A percentile compares a stretch with the other conserved stretches of the same genome.
These are phyloP conservation scores for Colaptes auratus DNA, from an alignment of 2,113 vertebrate genomes.

Conservation along the genomic window DNA sequence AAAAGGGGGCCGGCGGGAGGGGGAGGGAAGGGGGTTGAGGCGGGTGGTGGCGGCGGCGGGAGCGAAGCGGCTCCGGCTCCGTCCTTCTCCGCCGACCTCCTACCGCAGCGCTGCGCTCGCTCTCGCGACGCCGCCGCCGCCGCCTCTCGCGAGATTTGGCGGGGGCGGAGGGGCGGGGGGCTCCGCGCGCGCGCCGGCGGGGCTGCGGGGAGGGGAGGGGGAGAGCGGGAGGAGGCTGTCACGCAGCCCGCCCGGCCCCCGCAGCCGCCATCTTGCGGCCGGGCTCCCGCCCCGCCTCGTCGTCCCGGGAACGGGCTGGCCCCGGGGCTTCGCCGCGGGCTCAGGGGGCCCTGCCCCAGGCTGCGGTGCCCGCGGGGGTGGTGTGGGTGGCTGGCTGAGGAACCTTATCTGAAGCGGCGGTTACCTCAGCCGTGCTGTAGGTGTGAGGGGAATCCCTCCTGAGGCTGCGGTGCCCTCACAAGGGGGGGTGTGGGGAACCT, in stretches of 20 bases:
- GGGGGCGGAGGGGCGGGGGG: neutral
- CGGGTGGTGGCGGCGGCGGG: conserved; percentile 45
- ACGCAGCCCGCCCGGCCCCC: too few relatives aligned
- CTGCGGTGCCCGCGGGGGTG: too few relatives aligned
- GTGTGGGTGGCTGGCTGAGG: too few relatives aligned
- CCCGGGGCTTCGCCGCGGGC: too few relatives aligned
- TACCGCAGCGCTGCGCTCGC: conserved; percentile 75
- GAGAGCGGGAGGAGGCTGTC: neutral
- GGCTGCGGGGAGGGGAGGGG: neutral
- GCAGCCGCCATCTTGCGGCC: neutral
- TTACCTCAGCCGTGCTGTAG: too few relatives aligned
- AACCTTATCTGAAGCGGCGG: too few relatives aligned
- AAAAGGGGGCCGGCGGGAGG: neutral
- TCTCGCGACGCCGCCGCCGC: conserved; percentile 34
- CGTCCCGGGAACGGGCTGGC: too few relatives aligned
- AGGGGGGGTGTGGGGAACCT: too few relatives aligned
- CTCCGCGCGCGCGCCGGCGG: too few relatives aligned
- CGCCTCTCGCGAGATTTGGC: conserved; percentile 64
- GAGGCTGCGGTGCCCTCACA: neutral
- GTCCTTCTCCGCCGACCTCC: conserved; percentile 72
- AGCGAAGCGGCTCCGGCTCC: conserved; percentile 16
- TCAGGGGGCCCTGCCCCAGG: neutral
- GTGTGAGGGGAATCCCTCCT: neutral
- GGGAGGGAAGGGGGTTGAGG: conserved; percentile 32
- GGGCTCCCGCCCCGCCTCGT: too few relatives aligned